Percentiles rank a stretch among this genome's conserved stretches.
Conservation (phyloP, 2,113 vertebrate species). For the Etia nguti region DNA sequence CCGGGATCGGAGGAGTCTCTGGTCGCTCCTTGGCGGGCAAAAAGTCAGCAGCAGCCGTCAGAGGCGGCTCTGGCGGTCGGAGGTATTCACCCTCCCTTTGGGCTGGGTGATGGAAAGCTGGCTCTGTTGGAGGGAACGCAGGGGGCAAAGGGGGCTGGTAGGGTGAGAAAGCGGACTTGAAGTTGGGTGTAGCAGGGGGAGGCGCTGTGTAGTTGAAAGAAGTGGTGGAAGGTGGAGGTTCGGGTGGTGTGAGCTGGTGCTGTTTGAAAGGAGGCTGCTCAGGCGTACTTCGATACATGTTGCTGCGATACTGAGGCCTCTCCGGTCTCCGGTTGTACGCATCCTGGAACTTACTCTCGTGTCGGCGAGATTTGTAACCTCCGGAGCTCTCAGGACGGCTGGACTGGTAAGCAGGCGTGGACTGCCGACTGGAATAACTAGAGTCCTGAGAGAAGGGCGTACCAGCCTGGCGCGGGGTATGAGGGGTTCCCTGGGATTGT, state of each 20-base stretch:
- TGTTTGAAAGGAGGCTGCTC: conserved; percentile 81
- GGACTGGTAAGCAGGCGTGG: conserved; percentile 86
- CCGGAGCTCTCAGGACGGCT: conserved; percentile 78
- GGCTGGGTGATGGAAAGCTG: conserved; percentile 71
- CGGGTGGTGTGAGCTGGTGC: conserved; percentile 79
- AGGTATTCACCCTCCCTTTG: conserved; percentile 83
- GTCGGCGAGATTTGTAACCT: conserved; percentile 84
- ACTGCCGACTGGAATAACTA: conserved; percentile 91
- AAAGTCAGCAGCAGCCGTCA: conserved; percentile 68
- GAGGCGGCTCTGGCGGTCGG: conserved; percentile 70
- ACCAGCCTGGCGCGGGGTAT: conserved; percentile 82
- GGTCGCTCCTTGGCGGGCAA: conserved; percentile 79
- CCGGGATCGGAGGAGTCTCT: conserved; percentile 81
- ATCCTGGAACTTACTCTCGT: conserved; percentile 90
- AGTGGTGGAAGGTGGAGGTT: conserved; percentile 60
- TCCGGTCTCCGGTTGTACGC: conserved; percentile 92
- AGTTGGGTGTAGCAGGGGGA: conserved; percentile 76
- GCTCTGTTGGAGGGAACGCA: conserved; percentile 80
- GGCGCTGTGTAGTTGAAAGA: conserved; percentile 75
- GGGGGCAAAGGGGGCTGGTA: conserved; percentile 83
- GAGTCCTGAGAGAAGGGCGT: conserved; percentile 97
- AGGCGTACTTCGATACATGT: conserved; percentile 70
- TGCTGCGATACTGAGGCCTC: conserved; percentile 74
- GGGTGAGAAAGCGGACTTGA: conserved; percentile 85
- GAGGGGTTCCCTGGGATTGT: conserved; percentile 87